Evolutionary conservation across 2,113 vertebrate genomes (phyloP), one percentile per base, ranked within the genome.

Genomic region (Erinaceus europaeus): DNA sequence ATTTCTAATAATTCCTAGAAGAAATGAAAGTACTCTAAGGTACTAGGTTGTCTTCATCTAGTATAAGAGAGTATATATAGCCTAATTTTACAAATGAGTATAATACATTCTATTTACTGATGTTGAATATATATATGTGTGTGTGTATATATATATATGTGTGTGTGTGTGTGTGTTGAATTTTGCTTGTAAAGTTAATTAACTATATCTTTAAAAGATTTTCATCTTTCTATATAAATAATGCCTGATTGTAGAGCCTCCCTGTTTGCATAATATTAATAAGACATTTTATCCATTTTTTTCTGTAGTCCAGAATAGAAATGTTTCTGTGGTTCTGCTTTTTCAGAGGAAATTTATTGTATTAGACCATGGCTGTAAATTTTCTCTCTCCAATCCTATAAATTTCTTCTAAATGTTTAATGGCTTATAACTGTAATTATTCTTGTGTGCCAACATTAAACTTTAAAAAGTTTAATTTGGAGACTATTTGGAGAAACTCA

Each of bases 391-490:
- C 79, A 96, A 94, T 96, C 94, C 96, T 96, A 97, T 97, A 97
- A 97, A 97, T 98, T 97, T 97, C 86, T 72, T 95, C 95, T 97
- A 97, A 97, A 97, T 97, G 89, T 96, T 97, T 97, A 97, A 97
- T 97, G 95, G 96, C 97, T 98, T 97, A 97, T 97, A 98, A 97
- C 96, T 96, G 96, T 97, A 97, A 98, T 97, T 98, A 97, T 97
- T 97, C 96, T 97, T 97, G 94, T 97, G 93, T 97, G 96, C 94
- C 96, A 96, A 92, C 95, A 97, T 97, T 97, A 97, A 97, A 98
- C 89, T 98, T 98, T 97, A 96, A 98, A 97, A 98, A 98, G 97
- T 97, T 98, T 98, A 97, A 98, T 98, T 97, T 97, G 96, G 96
- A 96, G 93, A 96, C 91, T 97, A 96, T 97, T 97, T 2, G 3